phyloP scores from a whole-genome alignment of 2,888 invertebrate genomes.

The Maniola hyperantus region DNA sequence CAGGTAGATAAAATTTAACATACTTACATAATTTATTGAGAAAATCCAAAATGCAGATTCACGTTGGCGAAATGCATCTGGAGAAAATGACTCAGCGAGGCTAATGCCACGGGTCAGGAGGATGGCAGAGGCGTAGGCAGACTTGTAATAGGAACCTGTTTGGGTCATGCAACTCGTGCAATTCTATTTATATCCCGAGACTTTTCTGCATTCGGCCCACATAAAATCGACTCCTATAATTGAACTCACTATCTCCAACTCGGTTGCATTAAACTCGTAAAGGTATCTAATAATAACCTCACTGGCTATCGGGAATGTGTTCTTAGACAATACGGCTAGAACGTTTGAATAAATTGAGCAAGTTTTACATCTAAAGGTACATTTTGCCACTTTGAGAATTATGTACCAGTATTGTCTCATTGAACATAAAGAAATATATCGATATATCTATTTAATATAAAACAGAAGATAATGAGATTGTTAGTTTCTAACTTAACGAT shows the following conservation, averaged over 20 bases:
- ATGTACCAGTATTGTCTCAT: neutral
- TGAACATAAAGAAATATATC: neutral
- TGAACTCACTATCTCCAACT: slow-evolving; percentile 20
- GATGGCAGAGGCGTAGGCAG: slow-evolving; percentile 67
- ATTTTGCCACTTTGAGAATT: neutral
- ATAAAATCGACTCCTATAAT: slow-evolving; percentile 44
- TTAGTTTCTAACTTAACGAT: neutral
- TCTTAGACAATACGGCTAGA: slow-evolving; percentile 2
- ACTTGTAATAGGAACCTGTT: slow-evolving; percentile 74
- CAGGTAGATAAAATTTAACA: too few relatives aligned
- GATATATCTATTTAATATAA: neutral
- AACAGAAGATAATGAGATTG: neutral
- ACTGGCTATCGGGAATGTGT: neutral
- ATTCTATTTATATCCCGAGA: slow-evolving; percentile 70
- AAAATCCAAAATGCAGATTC: neutral
- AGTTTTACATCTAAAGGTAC: neutral
- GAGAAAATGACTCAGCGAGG: slow-evolving; percentile 60
- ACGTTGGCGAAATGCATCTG: slow-evolving; percentile 42
- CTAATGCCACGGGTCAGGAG: slow-evolving; percentile 59
- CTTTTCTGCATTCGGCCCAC: slow-evolving; percentile 62
- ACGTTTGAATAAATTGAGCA: slow-evolving; percentile 8
- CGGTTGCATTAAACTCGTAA: slow-evolving; percentile 4
- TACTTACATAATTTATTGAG: neutral
- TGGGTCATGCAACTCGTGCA: slow-evolving; percentile 74
- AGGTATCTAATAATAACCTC: slow-evolving; percentile 17